Percentiles rank a stretch among this genome's conserved stretches.
Conservation (phyloP, 2,888 invertebrate genomes). For the Aromia moschata region DNA sequence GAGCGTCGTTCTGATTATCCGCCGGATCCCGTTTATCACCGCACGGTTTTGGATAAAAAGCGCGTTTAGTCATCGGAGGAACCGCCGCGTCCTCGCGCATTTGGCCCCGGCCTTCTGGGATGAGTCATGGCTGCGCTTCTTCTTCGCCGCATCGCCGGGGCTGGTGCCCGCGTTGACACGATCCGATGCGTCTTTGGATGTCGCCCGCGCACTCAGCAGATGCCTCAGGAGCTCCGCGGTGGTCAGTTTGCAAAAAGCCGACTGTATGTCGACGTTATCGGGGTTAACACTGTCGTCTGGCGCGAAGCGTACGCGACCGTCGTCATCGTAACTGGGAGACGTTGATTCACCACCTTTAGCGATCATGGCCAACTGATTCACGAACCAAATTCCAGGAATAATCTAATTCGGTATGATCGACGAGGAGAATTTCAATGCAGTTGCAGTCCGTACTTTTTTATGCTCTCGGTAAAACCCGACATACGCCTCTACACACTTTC, state of each 20-base stretch:
- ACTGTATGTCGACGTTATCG: slow-evolving; percentile 14
- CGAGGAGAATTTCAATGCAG: slow-evolving; percentile 29
- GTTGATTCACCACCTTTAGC: slow-evolving; percentile 51
- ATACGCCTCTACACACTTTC: slow-evolving; percentile 20
- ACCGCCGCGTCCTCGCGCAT: slow-evolving; percentile 15
- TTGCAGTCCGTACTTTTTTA: slow-evolving; percentile 27
- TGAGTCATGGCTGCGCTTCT: slow-evolving; percentile 32
- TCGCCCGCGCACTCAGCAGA: slow-evolving; percentile 41
- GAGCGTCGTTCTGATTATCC: slow-evolving; percentile 13
- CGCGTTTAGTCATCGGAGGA: slow-evolving; percentile 30
- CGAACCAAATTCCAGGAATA: slow-evolving; percentile 49
- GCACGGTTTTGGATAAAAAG: slow-evolving; percentile 27
- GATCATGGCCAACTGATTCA: slow-evolving; percentile 53
- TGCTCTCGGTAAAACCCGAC: slow-evolving; percentile 35
- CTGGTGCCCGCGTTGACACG: slow-evolving; percentile 16
- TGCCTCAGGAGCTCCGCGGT: slow-evolving; percentile 51
- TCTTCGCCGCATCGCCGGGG: slow-evolving; percentile 21
- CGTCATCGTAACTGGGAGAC: slow-evolving; percentile 38
- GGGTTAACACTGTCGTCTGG: slow-evolving; percentile 1
- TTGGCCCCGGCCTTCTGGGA: slow-evolving; percentile 27
- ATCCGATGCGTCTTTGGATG: slow-evolving; percentile 15
- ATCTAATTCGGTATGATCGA: slow-evolving; percentile 45
- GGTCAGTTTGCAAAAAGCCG: slow-evolving; percentile 46
- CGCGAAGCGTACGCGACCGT: slow-evolving; percentile 22
- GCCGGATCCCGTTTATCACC: slow-evolving; percentile 21